phyloP scores from a whole-genome alignment of 2,113 vertebrate species.

The Pachypanchax playfairii region DNA sequence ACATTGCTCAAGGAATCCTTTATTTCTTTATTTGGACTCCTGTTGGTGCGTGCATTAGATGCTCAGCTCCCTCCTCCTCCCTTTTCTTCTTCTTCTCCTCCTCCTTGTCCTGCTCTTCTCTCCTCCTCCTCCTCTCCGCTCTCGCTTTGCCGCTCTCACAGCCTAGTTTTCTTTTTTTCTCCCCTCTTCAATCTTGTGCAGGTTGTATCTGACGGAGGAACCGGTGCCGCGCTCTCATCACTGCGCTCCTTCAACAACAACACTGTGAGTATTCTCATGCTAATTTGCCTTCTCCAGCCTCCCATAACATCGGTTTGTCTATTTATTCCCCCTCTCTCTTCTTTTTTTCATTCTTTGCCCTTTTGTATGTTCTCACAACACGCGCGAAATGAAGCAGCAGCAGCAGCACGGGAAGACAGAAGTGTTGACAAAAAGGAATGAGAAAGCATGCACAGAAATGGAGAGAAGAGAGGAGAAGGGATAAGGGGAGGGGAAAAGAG shows the following conservation, averaged over 20 bases:
- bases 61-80: constrained; percentile 61
- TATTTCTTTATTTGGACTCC: constrained; percentile 69
- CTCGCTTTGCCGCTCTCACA: constrained; percentile 66
- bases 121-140: constrained; percentile 37
- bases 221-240: constrained; percentile 62
- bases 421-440: constrained; percentile 50
- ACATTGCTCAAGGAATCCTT: constrained; percentile 64
- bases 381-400: constrained; percentile 24
- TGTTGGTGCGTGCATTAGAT: constrained; percentile 63
- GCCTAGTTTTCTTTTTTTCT: constrained; percentile 70
- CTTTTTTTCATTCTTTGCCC: constrained; percentile 28
- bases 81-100: constrained; percentile 44
- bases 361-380: constrained; percentile 50
- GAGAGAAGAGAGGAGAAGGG: constrained; percentile 20
- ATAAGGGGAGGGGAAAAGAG: constrained; percentile 4
- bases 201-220: constrained; percentile 74
- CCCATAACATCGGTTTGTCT: constrained; percentile 33
- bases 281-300: constrained; percentile 53
- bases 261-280: constrained; percentile 75
- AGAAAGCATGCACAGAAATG: constrained; percentile 45
- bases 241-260: constrained; percentile 59
- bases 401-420: constrained; percentile 29
- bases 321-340: background rate
- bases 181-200: constrained; percentile 68
- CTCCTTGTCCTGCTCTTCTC: constrained; percentile 43